A percentile compares a stretch with the other conserved stretches of the same genome.
Evolutionary conservation across 1,140 invertebrate species (phyloP).

Genomic region (Leptinotarsa defecta): DNA sequence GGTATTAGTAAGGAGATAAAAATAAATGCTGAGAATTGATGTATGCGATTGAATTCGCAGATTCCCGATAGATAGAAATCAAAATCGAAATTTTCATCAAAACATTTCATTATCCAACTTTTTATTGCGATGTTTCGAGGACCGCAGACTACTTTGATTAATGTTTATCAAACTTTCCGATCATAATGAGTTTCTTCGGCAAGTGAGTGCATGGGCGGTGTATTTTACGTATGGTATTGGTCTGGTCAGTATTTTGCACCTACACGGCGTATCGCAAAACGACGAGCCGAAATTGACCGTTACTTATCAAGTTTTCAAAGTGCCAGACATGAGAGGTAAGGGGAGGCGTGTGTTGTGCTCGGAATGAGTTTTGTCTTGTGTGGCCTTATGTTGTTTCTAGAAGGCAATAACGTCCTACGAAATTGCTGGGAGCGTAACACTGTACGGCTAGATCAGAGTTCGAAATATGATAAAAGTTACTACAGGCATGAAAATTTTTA

Average conservation of each 20-base stretch:
- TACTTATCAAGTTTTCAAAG: neutral
- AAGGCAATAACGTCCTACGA: neutral
- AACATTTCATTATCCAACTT: too few species aligned
- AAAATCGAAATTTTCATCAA: too few species aligned
- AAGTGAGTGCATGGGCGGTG: conserved; percentile 1
- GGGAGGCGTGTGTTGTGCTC: neutral
- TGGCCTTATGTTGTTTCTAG: neutral
- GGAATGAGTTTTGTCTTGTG: conserved; percentile 2
- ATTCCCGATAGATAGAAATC: too few species aligned
- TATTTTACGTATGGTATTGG: conserved; percentile 1
- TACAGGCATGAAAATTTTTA: too few species aligned
- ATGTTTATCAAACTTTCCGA: neutral
- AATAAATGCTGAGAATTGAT: too few species aligned
- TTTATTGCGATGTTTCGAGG: too few species aligned
- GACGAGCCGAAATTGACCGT: neutral
- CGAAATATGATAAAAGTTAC: too few species aligned
- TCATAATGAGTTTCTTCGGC: conserved; percentile 5
- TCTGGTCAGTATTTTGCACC: neutral
- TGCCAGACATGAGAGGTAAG: neutral
- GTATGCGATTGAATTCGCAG: too few species aligned
- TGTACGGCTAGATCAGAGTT: too few species aligned
- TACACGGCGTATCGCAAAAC: neutral
- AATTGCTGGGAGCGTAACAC: neutral
- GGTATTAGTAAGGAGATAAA: too few species aligned
- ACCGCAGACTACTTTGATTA: too few species aligned